Base-by-base conservation (phyloP, 2,888 invertebrate genomes). In the Plemyria rubiginata region DNA sequence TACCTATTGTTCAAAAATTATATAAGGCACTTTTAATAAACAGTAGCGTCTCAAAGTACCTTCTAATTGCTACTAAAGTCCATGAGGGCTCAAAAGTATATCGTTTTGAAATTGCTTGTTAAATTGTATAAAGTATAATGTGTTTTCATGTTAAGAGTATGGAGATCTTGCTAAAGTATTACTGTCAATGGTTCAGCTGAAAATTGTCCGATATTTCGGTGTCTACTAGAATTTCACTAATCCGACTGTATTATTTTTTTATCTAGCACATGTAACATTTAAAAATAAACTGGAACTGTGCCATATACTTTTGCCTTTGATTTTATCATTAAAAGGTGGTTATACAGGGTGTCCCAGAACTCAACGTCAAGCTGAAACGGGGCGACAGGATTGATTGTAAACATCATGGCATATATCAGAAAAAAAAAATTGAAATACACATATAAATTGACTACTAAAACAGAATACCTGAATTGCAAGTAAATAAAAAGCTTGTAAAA, bases 211-310 rank as follows among this genome's bases (percentile, higher is more conserved):
- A 65, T 67, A 71, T 70, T 65, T 73, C 68, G 68, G 66, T 65
- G 65, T 72, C 70, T 80, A 72, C 79, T 80, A 80, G 81, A 79
- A 80, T 82, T 86, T 87, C 85, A 87, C 87, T 89, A 88, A 90
- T 91, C 82, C 86, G 87, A 91, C 89, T 91, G 91, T 91, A 90
- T 91, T 91, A 91, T 92, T 92, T 90, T 92, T 92, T 90, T 90
- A 90, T 87, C 86, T 88, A 90, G 90, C 88, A 91, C 90, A 89
- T 91, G 90, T 91, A 91, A 90, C 86, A 84, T 84, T 85, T 76
- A 85, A 88, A 87, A 91, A 88, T 90, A 92, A 91, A 92, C 90
- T 91, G 91, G 88, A 92, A 89, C 88, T 90, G 92, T 92, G 92
- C 92, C 92, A 92, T 92, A 90, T 82, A 45, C 76, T 54, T 70